phyloP scores from a whole-genome alignment of 2,797 vertebrate species.

The Girardinus metallicus region DNA sequence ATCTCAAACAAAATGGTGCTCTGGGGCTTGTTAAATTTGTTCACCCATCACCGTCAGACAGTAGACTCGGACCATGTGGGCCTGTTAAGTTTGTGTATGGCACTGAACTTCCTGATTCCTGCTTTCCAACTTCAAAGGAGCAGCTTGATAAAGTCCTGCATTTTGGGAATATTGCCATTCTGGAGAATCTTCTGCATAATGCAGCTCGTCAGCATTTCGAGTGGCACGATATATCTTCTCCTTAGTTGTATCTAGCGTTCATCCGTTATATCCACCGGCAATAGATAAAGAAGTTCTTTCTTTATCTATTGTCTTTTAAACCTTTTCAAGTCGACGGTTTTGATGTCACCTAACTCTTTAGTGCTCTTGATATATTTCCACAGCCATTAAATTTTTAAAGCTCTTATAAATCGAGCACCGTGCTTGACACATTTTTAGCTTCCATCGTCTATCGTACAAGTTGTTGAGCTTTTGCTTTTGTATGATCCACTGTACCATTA shows the following conservation, averaged over 20 bases:
- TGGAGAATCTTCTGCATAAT: slow-evolving; percentile 5
- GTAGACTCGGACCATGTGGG: slow-evolving; percentile 13
- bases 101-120: slow-evolving; percentile 6
- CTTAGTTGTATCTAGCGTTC: neutral
- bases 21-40: slow-evolving; percentile 13
- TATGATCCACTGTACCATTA: neutral
- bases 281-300: neutral
- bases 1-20: slow-evolving; percentile 19
- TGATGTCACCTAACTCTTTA: neutral
- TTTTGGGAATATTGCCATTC: slow-evolving; percentile 3
- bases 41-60: slow-evolving; percentile 2
- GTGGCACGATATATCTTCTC: neutral
- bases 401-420: neutral
- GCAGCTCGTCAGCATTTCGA: neutral
- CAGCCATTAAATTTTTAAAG: neutral
- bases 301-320: neutral
- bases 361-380: neutral
- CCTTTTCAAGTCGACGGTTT: neutral
- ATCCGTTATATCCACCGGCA: neutral
- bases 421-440: neutral
- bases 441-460: neutral
- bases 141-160: slow-evolving; percentile 12
- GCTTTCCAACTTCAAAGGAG: slow-evolving; percentile 9
- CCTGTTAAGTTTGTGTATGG: slow-evolving; percentile 12
- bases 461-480: neutral